Conservation (phyloP, 2,113 vertebrate genomes). For the Riparia riparia region DNA sequence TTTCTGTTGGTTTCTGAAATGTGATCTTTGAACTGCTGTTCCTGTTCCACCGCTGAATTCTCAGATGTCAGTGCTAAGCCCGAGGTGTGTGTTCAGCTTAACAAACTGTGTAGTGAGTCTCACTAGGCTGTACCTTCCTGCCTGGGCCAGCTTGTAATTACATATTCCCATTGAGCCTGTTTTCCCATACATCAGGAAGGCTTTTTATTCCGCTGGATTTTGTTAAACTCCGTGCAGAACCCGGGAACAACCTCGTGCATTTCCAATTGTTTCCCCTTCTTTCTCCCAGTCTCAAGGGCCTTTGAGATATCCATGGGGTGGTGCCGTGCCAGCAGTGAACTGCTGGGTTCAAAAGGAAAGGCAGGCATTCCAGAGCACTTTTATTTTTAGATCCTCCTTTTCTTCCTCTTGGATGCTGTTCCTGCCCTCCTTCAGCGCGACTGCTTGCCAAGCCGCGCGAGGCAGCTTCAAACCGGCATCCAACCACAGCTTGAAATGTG, state of each 20-base stretch:
- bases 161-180: not conserved
- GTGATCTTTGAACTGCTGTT: not conserved
- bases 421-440: not conserved
- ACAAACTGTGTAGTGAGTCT: not conserved
- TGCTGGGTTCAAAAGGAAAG: not conserved
- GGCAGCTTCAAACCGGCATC: constrained; percentile 44
- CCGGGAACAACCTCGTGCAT: not conserved
- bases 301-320: not conserved
- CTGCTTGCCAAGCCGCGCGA: constrained; percentile 27
- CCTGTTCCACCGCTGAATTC: not conserved
- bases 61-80: not conserved
- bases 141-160: not conserved
- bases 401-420: not conserved
- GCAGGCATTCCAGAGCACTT: not conserved
- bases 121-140: not conserved
- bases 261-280: not conserved
- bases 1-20: not conserved
- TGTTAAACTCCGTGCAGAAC: not conserved
- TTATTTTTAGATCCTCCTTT: constrained; percentile 39
- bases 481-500: constrained; percentile 63
- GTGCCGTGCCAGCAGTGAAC: not conserved
- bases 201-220: not conserved
- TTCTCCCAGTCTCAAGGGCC: not conserved
- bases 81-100: not conserved
- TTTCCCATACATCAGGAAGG: not conserved